These are phyloP conservation scores for Callyntrura guangdongensis DNA, from an alignment of 2,888 invertebrate species.

Conservation along the genomic window DNA sequence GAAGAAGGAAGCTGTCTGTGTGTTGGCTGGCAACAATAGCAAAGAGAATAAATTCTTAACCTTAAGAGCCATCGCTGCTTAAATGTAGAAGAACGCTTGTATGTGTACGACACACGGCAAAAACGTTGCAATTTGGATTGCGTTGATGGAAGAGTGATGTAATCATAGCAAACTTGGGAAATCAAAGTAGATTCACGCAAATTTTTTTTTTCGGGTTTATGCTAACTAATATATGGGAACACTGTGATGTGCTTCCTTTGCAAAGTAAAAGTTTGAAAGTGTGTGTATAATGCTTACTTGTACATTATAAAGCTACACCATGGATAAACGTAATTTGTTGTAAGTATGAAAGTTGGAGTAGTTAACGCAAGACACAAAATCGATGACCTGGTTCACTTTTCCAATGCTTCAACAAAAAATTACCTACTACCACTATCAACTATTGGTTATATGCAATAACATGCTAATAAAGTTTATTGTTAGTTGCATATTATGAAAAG, in stretches of 20 bases:
- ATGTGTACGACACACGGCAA: not conserved
- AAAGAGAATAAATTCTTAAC: constrained; percentile 53
- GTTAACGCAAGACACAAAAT: constrained; percentile 79
- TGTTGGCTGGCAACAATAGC: not conserved
- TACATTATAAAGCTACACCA: not conserved
- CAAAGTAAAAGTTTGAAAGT: constrained; percentile 42
- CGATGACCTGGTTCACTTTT: constrained; percentile 83
- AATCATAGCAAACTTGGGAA: not conserved
- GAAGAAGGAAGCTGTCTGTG: constrained; percentile 19
- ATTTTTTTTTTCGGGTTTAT: constrained; percentile 5
- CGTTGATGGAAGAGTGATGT: constrained; percentile 11
- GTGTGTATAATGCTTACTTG: not conserved
- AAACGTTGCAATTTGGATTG: constrained; percentile 16
- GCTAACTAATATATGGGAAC: too few relatives aligned
- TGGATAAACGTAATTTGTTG: not conserved
- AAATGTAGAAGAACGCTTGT: not conserved
- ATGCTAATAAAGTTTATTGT: constrained; percentile 54
- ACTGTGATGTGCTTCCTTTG: not conserved
- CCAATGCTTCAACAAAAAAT: constrained; percentile 36
- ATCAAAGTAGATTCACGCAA: constrained; percentile 8
- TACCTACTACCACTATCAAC: not conserved
- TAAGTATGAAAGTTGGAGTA: constrained; percentile 15
- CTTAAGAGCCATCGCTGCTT: not conserved
- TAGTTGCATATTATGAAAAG: constrained; percentile 7
- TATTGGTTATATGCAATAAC: constrained; percentile 41